Conservation (phyloP, 1,140 invertebrate genomes). For the Nasonia vitripennis region DNA sequence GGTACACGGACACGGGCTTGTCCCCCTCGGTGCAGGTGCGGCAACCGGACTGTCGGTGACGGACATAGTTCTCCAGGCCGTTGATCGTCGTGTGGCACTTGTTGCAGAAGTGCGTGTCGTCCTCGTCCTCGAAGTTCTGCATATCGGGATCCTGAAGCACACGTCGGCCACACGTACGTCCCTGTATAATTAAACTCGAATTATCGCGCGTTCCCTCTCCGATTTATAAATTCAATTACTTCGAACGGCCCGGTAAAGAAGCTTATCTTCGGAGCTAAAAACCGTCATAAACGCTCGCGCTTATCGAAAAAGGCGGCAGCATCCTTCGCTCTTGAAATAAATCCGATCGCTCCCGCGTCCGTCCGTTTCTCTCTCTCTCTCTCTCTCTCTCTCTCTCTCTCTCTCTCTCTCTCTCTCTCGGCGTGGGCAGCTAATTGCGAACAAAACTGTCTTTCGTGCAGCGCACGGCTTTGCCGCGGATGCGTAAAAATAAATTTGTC, state of each 20-base stretch:
- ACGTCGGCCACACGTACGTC: background rate
- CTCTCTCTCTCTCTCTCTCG: background rate
- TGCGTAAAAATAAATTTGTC: conserved; percentile 54
- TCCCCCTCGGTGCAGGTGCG: conserved; percentile 61
- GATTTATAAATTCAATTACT: background rate
- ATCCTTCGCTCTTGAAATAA: conserved; percentile 32
- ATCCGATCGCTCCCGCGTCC: background rate
- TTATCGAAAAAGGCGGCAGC: background rate
- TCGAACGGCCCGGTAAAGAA: background rate
- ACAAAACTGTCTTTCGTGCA: conserved; percentile 50
- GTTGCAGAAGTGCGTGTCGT: conserved; percentile 89
- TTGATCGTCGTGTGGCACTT: conserved; percentile 88
- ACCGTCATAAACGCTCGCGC: background rate
- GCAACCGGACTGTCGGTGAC: conserved; percentile 84
- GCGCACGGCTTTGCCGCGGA: background rate
- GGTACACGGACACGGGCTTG: conserved; percentile 58
- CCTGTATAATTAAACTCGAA: background rate
- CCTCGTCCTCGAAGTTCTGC: conserved; percentile 76
- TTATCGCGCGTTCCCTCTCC: background rate
- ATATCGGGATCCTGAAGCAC: conserved; percentile 51
- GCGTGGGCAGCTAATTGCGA: conserved; percentile 50
- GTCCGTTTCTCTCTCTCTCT: background rate
- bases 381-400: no score
- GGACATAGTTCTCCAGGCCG: conserved; percentile 88
- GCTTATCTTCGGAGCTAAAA: background rate